These are phyloP conservation scores for Botia kubotai DNA, from an alignment of 2,797 vertebrate genomes.

Conservation along the genomic window DNA sequence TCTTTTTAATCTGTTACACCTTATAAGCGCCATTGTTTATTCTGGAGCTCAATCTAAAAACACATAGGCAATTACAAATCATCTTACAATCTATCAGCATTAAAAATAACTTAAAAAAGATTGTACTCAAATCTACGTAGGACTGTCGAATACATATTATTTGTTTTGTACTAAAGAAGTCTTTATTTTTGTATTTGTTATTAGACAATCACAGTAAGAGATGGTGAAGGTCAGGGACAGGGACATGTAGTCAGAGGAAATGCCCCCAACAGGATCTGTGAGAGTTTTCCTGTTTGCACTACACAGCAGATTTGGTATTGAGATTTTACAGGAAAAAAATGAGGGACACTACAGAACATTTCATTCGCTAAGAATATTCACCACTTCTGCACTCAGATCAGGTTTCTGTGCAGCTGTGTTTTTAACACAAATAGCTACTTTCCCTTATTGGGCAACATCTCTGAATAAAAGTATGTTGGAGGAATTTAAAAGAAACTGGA, in stretches of 20 bases:
- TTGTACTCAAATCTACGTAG: neutral
- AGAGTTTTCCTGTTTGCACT: constrained; percentile 12
- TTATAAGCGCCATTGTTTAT: neutral
- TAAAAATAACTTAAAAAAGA: neutral
- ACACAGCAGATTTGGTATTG: too few species aligned
- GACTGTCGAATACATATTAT: neutral
- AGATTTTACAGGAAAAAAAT: neutral
- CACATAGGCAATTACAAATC: neutral
- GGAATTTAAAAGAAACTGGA: constrained; percentile 8
- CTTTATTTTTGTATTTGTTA: neutral
- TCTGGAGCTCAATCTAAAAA: neutral
- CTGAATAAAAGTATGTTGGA: neutral
- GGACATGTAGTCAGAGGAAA: neutral
- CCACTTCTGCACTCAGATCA: neutral
- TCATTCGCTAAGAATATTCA: neutral
- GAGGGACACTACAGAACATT: neutral
- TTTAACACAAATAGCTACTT: neutral
- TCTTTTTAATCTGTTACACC: neutral
- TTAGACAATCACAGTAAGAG: neutral
- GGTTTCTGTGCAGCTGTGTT: neutral
- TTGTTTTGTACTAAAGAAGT: neutral
- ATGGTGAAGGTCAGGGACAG: constrained; percentile 1
- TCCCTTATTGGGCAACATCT: neutral
- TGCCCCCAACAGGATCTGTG: neutral
- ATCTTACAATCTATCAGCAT: too few species aligned